Base-by-base conservation (phyloP, 2,797 vertebrate species). In the Lagorchestes hirsutus region DNA sequence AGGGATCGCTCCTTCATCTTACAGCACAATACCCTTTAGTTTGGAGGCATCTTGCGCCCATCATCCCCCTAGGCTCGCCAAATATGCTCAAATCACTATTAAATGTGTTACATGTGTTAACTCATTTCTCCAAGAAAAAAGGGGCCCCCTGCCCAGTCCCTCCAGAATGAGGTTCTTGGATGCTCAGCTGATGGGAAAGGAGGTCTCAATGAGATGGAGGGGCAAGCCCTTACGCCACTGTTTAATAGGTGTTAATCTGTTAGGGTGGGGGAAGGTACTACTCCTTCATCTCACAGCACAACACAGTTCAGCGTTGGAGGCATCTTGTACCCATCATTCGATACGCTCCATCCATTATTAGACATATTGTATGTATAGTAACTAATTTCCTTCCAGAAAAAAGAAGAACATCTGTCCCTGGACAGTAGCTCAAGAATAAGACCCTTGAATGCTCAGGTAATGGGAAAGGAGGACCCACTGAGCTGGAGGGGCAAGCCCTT, bases 81-180 rank as follows among this genome's bases (percentile, higher is more conserved):
- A 6, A 8, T 46, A 46, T 82, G 22, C 40, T 46, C 40, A 82
- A 82, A 10, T 5, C 40, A 46, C 5, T 46, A 82, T 46, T 24
- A 22, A 22, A 46, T 46, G n/a, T 18, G 24, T 82, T 46, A n/a
- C 18, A 40, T 46, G 67, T 46, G 14, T 22, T 82, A 82, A 82
- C 67, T 40, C 0, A 40, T 46, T 82, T 82, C n/a, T 24, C 3
- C 8, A n/a, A 40, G 18, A 82, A 82, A 46, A 82, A 4, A 8
- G 16, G 4, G 3, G 13, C 1, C 34, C 34, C 4, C 34, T 14
- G 3, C 0, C 0, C 59, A 67, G 14, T 4, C 4, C 11, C 59
- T 62, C 31, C 59, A 62, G 59, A 34, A 29, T 59, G 29, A 59
- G 29, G 11, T 13, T 59, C 10, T 59, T 0, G 10, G 58, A 59